These are phyloP conservation scores for Tenualosa thibaudeaui DNA, from an alignment of 2,797 vertebrate genomes.

Conservation along the genomic window DNA sequence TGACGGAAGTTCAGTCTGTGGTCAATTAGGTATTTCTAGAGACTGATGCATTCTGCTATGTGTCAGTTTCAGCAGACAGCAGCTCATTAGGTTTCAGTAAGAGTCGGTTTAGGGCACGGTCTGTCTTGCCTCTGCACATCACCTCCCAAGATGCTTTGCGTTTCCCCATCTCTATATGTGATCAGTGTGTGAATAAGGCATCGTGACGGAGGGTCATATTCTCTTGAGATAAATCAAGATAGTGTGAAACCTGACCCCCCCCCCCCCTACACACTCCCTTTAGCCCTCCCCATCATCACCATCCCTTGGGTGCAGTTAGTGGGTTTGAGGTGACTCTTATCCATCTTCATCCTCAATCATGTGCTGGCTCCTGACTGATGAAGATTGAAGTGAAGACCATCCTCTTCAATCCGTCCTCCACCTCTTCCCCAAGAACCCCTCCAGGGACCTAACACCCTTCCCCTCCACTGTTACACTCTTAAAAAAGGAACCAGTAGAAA, in stretches of 20 bases:
- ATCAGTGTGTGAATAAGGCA: not conserved
- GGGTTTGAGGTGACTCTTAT: not conserved
- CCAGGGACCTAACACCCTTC: not conserved
- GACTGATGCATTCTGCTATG: not conserved
- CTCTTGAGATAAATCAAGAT: not conserved
- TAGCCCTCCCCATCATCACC: not conserved
- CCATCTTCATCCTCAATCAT: not conserved
- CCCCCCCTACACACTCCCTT: not conserved
- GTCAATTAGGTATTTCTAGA: not conserved
- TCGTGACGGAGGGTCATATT: not conserved
- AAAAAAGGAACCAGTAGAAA: not conserved
- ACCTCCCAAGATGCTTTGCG: slow-evolving; percentile 1
- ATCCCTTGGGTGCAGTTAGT: slow-evolving; percentile 11
- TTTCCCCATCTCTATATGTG: not conserved
- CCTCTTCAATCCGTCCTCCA: not conserved
- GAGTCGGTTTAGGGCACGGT: not conserved
- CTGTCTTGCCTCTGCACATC: not conserved
- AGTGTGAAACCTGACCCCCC: not conserved
- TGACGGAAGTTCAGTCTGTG: not conserved
- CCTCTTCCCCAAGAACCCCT: not conserved
- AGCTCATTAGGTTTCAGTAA: not conserved
- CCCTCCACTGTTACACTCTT: not conserved
- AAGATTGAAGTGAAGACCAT: not conserved
- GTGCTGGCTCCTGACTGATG: not conserved
- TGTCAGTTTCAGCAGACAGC: not conserved